Percentiles rank a stretch among this genome's conserved stretches.
Conservation (phyloP, 2,797 vertebrate genomes). For the Odontamblyopus rebecca region DNA sequence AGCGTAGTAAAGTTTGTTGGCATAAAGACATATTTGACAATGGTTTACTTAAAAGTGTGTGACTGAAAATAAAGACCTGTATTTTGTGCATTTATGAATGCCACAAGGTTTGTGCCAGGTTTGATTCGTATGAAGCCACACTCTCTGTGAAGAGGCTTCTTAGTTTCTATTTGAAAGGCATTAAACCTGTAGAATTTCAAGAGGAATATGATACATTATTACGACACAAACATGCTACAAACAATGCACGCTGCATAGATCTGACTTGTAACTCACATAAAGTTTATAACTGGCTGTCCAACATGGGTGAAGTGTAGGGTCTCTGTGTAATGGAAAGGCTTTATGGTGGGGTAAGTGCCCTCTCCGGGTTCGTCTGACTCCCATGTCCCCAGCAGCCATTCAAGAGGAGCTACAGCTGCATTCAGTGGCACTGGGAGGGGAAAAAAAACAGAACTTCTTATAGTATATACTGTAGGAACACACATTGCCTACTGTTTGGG, state of each 20-base stretch:
- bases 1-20: neutral
- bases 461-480: too few species aligned
- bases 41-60: neutral
- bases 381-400: constrained; percentile 88
- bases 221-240: neutral
- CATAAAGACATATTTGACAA: neutral
- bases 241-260: neutral
- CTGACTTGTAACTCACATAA: constrained; percentile 79
- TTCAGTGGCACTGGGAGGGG: constrained; percentile 68
- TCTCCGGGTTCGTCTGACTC: constrained; percentile 86
- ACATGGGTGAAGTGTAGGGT: constrained; percentile 87
- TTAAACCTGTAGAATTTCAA: constrained; percentile 82
- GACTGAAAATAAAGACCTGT: constrained; percentile 75
- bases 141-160: constrained; percentile 91
- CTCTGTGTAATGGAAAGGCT: constrained; percentile 89
- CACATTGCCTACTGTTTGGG: too few species aligned
- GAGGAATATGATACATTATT: neutral
- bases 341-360: constrained; percentile 84
- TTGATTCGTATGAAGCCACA: constrained; percentile 93
- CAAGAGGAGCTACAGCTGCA: constrained; percentile 78
- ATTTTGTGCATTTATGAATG: constrained; percentile 96
- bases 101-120: constrained; percentile 89
- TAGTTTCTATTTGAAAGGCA: constrained; percentile 87
- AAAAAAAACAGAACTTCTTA: neutral
- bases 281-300: constrained; percentile 94